Percentiles rank a stretch among this genome's conserved stretches.
phyloP scores from a whole-genome alignment of 2,888 invertebrate species.

The Tillus elongatus region DNA sequence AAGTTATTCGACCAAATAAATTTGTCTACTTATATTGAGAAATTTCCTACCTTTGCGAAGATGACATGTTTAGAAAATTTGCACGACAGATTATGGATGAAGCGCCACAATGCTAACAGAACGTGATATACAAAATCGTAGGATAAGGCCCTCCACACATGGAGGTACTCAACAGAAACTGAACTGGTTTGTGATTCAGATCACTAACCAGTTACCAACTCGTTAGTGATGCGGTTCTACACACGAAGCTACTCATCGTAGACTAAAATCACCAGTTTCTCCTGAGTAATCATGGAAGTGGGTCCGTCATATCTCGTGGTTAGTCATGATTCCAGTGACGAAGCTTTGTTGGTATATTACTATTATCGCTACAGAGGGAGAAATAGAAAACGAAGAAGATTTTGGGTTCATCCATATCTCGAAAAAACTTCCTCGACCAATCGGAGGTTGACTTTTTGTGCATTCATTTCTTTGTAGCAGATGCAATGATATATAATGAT shows the following conservation, averaged over 20 bases:
- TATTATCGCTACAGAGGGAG: background rate
- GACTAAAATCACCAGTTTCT: background rate
- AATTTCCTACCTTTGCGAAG: too few species aligned
- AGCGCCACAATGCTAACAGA: too few species aligned
- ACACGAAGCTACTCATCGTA: background rate
- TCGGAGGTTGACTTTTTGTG: too few species aligned
- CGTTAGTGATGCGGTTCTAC: background rate
- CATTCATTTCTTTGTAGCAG: too few species aligned
- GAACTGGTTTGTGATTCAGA: slow-evolving; percentile 1
- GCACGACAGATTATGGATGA: too few species aligned
- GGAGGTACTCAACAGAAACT: background rate
- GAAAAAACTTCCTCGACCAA: too few species aligned
- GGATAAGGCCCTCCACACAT: too few species aligned
- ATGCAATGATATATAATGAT: too few species aligned
- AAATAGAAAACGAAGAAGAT: background rate
- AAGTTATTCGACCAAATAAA: too few species aligned
- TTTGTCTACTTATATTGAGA: too few species aligned
- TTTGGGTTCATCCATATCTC: slow-evolving; percentile 2
- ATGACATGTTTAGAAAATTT: too few species aligned
- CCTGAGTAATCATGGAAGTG: background rate
- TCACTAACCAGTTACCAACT: slow-evolving; percentile 3
- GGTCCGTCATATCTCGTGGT: background rate
- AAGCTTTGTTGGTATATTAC: background rate
- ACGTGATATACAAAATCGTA: too few species aligned
- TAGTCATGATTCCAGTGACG: background rate